Evolutionary conservation across 2,113 vertebrate genomes (phyloP), one percentile per base, ranked within the genome.

Genomic region (Bagarius yarrelli): DNA sequence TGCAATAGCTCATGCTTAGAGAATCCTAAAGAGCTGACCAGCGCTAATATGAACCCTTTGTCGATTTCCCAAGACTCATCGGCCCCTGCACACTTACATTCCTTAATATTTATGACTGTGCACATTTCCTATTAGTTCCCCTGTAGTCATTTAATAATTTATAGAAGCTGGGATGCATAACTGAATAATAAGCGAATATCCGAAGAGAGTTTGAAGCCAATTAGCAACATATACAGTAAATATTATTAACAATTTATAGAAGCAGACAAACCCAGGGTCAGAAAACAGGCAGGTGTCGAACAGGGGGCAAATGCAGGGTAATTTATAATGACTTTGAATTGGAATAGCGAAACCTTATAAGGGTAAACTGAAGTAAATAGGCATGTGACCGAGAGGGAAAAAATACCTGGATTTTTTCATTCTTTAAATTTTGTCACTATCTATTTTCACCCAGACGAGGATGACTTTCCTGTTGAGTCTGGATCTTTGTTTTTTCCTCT

Each of bases 1-100:
- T 40, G 71, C 5, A 64, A 66, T 66, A 74, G 59, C 70, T 74
- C 79, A 15, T 15, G 19, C 40, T 64, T 25, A 15, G 34, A 64
- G 59, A 63, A 64, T 63, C 32, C 79, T 60, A 36, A 23, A 74
- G 27, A 61, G 40, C 27, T 81, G 70, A 78, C 36, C 56, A 47
- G 57, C 12, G 40, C 5, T 11, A 27, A 73, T 55, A 55, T 55
- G 50, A 73, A 34, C 70, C 50, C 50, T 18, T 73, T 34, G 14
- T 27, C 34, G 70, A 55, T 55, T 9, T 71, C 47, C 69, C 69
- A 52, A 16, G 25, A 71, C 27, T 32, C 27, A 23, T 55, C 2
- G 50, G 70, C 50, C 55, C 27, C 19, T 73, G 27, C 18, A 73
- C 27, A 34, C 50, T 52, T 27, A 25, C 66, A 25, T 71, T 72